phyloP scores from a whole-genome alignment of 2,113 vertebrate genomes.

The Rousettus leschenaultii region DNA sequence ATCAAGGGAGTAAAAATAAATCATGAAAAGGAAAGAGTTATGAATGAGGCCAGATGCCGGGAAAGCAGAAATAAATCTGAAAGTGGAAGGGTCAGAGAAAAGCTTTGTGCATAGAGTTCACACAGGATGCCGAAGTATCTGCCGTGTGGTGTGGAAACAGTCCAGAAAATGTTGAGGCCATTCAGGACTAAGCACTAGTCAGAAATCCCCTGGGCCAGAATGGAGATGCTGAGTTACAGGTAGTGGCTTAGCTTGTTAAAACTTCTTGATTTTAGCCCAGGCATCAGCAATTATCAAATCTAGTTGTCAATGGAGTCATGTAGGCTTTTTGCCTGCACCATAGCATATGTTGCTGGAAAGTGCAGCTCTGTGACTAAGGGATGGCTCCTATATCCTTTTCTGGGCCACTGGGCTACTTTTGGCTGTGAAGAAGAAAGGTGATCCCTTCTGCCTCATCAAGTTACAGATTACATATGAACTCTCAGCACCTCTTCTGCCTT shows the following conservation, averaged over 20 bases:
- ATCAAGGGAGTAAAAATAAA: neutral
- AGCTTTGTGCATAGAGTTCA: neutral
- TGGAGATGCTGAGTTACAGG: neutral
- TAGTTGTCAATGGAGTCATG: neutral
- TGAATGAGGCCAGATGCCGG: neutral
- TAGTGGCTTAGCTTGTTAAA: neutral
- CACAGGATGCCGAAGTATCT: neutral
- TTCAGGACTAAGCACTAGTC: neutral
- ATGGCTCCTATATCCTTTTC: slow-evolving; percentile 23
- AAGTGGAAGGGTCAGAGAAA: neutral
- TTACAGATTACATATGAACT: slow-evolving; percentile 24
- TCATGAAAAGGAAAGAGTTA: neutral
- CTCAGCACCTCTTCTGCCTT: neutral
- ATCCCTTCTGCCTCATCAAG: neutral
- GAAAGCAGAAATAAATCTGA: neutral
- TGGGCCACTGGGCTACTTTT: slow-evolving; percentile 47
- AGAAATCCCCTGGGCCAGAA: neutral
- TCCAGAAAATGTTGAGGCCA: neutral
- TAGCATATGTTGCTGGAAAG: neutral
- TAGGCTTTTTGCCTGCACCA: neutral
- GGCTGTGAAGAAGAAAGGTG: slow-evolving; percentile 48
- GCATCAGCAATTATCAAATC: neutral
- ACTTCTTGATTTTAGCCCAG: neutral
- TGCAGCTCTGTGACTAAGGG: neutral
- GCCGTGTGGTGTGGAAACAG: neutral